These are phyloP conservation scores for Varanus salvator DNA, from an alignment of 2,113 vertebrate species.

Conservation along the genomic window DNA sequence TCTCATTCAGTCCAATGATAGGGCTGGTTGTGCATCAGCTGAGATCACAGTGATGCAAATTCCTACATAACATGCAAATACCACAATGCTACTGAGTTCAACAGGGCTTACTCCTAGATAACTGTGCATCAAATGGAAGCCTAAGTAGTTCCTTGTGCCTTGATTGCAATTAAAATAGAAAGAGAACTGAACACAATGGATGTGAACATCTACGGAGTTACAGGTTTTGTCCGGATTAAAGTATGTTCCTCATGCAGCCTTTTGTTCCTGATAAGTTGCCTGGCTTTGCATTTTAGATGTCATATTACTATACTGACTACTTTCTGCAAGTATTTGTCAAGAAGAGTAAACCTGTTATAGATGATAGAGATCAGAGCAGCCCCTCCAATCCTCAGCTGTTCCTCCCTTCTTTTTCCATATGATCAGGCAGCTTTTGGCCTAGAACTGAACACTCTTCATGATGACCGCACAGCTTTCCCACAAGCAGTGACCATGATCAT, in stretches of 20 bases:
- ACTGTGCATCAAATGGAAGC: too few species aligned
- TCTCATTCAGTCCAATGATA: too few species aligned
- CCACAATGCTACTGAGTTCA: too few species aligned
- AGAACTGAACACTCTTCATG: constrained; percentile 81
- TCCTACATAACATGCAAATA: too few species aligned
- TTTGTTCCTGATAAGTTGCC: not conserved
- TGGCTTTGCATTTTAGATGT: not conserved
- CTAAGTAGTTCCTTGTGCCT: too few species aligned
- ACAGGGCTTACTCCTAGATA: too few species aligned
- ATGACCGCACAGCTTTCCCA: constrained; percentile 77
- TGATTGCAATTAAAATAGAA: too few species aligned
- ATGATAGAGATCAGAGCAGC: not conserved
- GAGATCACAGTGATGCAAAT: too few species aligned
- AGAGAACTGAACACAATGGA: too few species aligned
- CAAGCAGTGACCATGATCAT: constrained; percentile 80
- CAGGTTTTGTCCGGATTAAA: not conserved
- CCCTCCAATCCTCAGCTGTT: not conserved
- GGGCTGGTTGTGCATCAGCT: too few species aligned
- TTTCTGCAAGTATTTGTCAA: not conserved
- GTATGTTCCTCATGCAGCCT: not conserved
- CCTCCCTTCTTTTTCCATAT: constrained; percentile 17
- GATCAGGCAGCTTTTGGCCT: constrained; percentile 88
- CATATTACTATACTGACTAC: not conserved
- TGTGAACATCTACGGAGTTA: too few species aligned
- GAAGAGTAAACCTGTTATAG: not conserved